These are phyloP conservation scores for Zoanthus sociatus DNA, from an alignment of 92 coral and sea anemone genomes.

Conservation along the genomic window DNA sequence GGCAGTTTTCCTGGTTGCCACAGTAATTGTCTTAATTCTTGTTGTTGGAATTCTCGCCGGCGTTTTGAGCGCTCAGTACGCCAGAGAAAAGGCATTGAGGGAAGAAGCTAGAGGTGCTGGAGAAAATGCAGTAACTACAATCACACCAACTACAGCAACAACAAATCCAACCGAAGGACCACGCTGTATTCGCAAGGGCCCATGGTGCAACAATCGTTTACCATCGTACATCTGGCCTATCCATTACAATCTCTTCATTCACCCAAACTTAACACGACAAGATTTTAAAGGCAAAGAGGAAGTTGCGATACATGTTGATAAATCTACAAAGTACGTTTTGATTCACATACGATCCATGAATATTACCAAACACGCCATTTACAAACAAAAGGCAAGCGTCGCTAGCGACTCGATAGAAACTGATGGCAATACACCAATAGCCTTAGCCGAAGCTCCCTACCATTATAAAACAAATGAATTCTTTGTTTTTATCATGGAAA, in stretches of 20 bases:
- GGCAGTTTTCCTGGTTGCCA: conserved; percentile 54
- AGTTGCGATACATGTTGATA: conserved; percentile 55
- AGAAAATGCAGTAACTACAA: background rate
- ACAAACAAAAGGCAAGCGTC: conserved; percentile 43
- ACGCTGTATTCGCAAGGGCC: conserved; percentile 68
- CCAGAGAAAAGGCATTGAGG: conserved; percentile 66
- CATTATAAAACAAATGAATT: conserved; percentile 74
- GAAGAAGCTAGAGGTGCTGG: conserved; percentile 53
- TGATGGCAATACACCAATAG: conserved; percentile 40
- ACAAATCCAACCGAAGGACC: conserved; percentile 40
- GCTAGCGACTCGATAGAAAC: conserved; percentile 30
- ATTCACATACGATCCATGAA: conserved; percentile 83
- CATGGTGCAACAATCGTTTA: conserved; percentile 80
- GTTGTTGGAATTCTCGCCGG: conserved; percentile 85
- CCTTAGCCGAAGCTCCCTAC: conserved; percentile 49
- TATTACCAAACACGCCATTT: conserved; percentile 59
- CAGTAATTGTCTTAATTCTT: conserved; percentile 61
- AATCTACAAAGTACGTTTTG: conserved; percentile 64
- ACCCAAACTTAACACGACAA: conserved; percentile 68
- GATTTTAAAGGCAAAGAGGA: conserved; percentile 73
- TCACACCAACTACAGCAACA: conserved; percentile 25
- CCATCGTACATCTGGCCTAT: conserved; percentile 75
- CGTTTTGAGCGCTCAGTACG: conserved; percentile 82
- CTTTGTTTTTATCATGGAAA: conserved; percentile 71
- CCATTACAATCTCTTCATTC: conserved; percentile 76